Evolutionary conservation across 2,888 invertebrate species (phyloP).

Genomic region (Aspidiotus rigidus): DNA sequence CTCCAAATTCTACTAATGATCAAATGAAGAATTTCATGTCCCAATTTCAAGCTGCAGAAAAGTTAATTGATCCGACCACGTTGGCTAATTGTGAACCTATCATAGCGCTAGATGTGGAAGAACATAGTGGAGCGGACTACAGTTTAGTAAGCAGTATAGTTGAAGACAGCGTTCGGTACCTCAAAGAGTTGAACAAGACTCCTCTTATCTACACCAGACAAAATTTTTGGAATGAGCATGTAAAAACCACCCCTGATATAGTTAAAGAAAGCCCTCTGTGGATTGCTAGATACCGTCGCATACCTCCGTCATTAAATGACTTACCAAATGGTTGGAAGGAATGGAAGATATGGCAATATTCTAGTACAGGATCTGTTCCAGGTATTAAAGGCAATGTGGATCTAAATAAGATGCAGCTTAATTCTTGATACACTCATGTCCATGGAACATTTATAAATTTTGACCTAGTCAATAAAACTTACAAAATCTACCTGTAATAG

Average conservation of each 20-base stretch:
- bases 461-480: too few relatives aligned
- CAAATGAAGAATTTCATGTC: slow-evolving; percentile 4
- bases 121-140: background rate
- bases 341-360: slow-evolving; percentile 11
- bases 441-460: too few relatives aligned
- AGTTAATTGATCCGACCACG: background rate
- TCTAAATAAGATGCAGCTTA: background rate
- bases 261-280: background rate
- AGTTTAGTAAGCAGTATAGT: background rate
- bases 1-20: background rate
- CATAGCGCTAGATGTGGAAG: slow-evolving; percentile 5
- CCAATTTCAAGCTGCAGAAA: background rate
- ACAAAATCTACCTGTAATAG: too few relatives aligned
- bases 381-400: background rate
- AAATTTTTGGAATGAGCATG: background rate
- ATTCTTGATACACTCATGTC: background rate
- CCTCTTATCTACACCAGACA: background rate
- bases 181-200: too few relatives aligned
- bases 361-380: background rate
- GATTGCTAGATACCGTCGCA: background rate
- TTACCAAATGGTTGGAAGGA: slow-evolving; percentile 10
- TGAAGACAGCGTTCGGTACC: background rate
- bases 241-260: background rate
- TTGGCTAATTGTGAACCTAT: background rate
- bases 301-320: background rate